Percentiles rank a stretch among this genome's conserved stretches.
phyloP scores from a whole-genome alignment of 2,797 vertebrate species.

The Syngnathus rostellatus region DNA sequence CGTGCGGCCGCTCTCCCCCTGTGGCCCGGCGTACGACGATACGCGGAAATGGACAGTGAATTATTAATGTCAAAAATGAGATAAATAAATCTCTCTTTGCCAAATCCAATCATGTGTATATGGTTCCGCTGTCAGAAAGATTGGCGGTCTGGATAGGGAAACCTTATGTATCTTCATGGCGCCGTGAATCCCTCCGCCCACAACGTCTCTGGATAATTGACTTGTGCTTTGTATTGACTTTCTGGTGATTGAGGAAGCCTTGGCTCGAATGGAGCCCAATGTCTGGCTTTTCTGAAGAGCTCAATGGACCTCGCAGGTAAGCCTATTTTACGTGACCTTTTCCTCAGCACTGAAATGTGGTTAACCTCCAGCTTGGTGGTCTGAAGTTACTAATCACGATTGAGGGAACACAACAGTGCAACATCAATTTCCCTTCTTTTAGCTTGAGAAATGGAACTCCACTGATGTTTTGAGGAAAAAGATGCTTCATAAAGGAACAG shows the following conservation, averaged over 20 bases:
- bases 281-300: constrained; percentile 32
- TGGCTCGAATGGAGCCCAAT: constrained; percentile 37
- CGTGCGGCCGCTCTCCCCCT: constrained; percentile 18
- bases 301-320: constrained; percentile 33
- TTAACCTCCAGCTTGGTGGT: constrained; percentile 32
- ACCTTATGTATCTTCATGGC: constrained; percentile 35
- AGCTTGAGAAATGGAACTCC: background rate
- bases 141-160: constrained; percentile 42
- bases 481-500: background rate
- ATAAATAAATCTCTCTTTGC: constrained; percentile 23
- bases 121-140: constrained; percentile 63
- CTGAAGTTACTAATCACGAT: constrained; percentile 38
- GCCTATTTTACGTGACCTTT: constrained; percentile 36
- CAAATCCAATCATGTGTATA: constrained; percentile 58
- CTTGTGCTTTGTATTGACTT: constrained; percentile 61
- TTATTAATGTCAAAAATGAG: constrained; percentile 63
- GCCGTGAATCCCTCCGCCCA: constrained; percentile 25
- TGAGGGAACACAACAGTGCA: constrained; percentile 28
- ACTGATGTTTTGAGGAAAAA: background rate
- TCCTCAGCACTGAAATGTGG: constrained; percentile 24
- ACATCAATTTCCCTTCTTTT: background rate
- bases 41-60: constrained; percentile 49
- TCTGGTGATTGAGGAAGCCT: constrained; percentile 58
- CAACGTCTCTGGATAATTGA: constrained; percentile 51
- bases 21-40: constrained; percentile 32